Evolutionary conservation across 2,113 vertebrate species (phyloP).

Genomic region (Eretmochelys imbricata): DNA sequence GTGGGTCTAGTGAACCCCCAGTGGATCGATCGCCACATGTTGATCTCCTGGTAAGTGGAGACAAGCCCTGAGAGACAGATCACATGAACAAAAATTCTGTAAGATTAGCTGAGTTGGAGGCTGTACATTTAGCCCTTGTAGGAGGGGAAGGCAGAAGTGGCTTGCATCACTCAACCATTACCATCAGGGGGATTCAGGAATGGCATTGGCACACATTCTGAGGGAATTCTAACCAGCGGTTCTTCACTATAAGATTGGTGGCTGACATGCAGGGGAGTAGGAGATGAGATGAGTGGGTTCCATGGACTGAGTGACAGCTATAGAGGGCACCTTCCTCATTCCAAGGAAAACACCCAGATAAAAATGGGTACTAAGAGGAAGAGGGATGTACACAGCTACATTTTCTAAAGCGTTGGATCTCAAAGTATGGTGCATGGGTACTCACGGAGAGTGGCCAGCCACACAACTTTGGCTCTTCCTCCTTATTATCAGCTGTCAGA

Average conservation of each 20-base stretch:
- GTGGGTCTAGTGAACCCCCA: too few relatives aligned
- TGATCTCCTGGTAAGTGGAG: too few relatives aligned
- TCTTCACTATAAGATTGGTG: background rate
- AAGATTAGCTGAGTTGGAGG: background rate
- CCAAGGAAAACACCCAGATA: rapidly evolving
- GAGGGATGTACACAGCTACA: background rate
- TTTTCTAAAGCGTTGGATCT: background rate
- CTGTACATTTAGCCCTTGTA: background rate
- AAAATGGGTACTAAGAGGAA: background rate
- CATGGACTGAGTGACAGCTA: background rate
- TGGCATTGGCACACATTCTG: background rate
- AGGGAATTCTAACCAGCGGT: background rate
- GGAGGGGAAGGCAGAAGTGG: background rate
- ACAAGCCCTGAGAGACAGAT: background rate
- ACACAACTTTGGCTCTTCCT: background rate
- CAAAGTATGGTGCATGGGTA: background rate
- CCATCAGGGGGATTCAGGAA: background rate
- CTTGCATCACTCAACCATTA: background rate
- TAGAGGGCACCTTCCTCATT: background rate
- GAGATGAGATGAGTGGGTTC: background rate
- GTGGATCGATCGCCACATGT: too few relatives aligned
- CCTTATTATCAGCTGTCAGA: background rate
- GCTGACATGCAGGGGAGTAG: background rate
- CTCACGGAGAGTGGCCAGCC: background rate
- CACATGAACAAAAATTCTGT: background rate